A percentile compares a stretch with the other conserved stretches of the same genome.
phyloP scores from a whole-genome alignment of 2,113 vertebrate species.

The Scomber scombrus region DNA sequence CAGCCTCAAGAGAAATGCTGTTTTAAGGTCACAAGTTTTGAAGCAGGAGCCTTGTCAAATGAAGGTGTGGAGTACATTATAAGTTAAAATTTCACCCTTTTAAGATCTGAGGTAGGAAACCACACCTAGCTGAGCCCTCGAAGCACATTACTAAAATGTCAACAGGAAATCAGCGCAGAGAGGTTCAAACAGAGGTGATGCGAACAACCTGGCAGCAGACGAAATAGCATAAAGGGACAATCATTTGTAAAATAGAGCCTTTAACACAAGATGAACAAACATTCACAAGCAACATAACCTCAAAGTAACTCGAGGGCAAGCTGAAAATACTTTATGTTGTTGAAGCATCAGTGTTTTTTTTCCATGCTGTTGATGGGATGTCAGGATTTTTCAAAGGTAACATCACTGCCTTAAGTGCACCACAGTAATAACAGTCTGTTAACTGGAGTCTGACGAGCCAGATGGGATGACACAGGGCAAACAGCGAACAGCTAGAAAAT shows the following conservation, averaged over 20 bases:
- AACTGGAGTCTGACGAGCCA: conserved; percentile 7
- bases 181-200: neutral
- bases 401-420: conserved; percentile 25
- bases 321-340: neutral
- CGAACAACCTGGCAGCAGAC: conserved; percentile 3
- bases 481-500: neutral
- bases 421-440: conserved; percentile 16
- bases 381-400: conserved; percentile 7
- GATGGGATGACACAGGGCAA: neutral
- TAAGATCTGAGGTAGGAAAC: neutral
- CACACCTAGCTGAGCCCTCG: neutral
- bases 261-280: conserved; percentile 30
- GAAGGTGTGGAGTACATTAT: neutral
- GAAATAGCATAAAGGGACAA: conserved; percentile 3
- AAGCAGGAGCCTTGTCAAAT: too few relatives aligned
- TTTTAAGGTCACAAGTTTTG: too few relatives aligned
- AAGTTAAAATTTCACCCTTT: neutral
- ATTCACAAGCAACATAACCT: neutral
- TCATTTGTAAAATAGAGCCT: conserved; percentile 7
- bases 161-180: conserved; percentile 16
- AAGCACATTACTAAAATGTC: conserved; percentile 11
- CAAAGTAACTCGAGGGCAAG: neutral
- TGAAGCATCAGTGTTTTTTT: neutral
- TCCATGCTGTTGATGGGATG: neutral
- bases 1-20: too few relatives aligned